Evolutionary conservation across 2,113 vertebrate genomes (phyloP).

Genomic region (Calyptomena viridis): DNA sequence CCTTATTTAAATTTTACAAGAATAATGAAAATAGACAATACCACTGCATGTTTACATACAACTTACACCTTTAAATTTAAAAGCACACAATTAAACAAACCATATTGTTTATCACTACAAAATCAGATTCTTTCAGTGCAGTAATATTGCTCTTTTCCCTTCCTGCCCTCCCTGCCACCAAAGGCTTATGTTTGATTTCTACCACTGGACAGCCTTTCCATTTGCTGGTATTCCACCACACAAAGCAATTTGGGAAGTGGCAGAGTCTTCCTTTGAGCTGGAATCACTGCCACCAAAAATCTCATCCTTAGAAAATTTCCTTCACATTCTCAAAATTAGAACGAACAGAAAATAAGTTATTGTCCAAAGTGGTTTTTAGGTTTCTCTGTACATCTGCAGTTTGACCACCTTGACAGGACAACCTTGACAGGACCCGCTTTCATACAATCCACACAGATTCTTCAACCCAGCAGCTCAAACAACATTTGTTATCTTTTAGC

Average conservation of each 20-base stretch:
- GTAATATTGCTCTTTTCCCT: neutral
- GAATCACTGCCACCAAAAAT: neutral
- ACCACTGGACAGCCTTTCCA: neutral
- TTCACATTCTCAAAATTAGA: neutral
- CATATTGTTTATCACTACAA: neutral
- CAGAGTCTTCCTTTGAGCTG: neutral
- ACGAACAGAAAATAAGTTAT: neutral
- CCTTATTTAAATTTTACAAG: neutral
- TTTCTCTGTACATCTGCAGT: neutral
- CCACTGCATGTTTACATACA: neutral
- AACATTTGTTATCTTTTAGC: neutral
- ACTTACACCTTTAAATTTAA: neutral
- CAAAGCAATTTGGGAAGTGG: neutral
- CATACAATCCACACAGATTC: neutral
- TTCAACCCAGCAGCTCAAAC: neutral
- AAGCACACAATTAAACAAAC: neutral
- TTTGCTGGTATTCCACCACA: neutral
- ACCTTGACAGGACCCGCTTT: neutral
- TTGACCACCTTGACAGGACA: fast-evolving
- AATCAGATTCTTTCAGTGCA: neutral
- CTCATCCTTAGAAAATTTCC: neutral
- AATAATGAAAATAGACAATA: neutral
- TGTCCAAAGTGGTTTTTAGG: neutral
- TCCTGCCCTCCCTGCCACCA: neutral
- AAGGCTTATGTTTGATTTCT: neutral